phyloP scores from a whole-genome alignment of 1,140 invertebrate species.

The Cotesia typhae region DNA sequence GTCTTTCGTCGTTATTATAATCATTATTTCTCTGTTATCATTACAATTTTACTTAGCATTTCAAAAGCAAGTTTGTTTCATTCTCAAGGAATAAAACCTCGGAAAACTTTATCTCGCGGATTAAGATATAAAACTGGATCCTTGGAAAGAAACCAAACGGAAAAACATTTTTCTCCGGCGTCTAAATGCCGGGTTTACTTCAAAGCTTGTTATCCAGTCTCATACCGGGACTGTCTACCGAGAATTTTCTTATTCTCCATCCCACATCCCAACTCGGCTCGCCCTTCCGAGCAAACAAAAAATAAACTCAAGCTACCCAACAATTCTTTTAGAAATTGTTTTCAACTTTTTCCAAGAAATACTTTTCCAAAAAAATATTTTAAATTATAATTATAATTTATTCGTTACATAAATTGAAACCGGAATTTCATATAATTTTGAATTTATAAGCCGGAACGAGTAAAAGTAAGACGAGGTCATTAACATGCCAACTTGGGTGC shows the following conservation, averaged over 20 bases:
- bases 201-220: slow-evolving; percentile 51
- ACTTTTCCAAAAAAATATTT: too few relatives aligned
- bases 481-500: slow-evolving; percentile 43
- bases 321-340: neutral
- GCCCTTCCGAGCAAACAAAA: slow-evolving; percentile 32
- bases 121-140: slow-evolving; percentile 44
- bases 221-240: slow-evolving; percentile 39
- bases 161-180: slow-evolving; percentile 52
- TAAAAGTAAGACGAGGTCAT: slow-evolving; percentile 31
- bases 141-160: slow-evolving; percentile 42
- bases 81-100: slow-evolving; percentile 43
- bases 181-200: slow-evolving; percentile 52
- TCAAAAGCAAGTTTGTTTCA: slow-evolving; percentile 37
- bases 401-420: too few relatives aligned
- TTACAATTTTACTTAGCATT: slow-evolving; percentile 47
- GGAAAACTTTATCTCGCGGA: slow-evolving; percentile 51
- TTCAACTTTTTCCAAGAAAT: too few relatives aligned
- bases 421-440: too few relatives aligned
- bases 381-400: too few relatives aligned
- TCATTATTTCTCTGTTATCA: neutral
- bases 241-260: slow-evolving; percentile 23
- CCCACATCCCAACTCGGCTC: neutral
- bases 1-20: too few relatives aligned
- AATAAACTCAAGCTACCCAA: slow-evolving; percentile 6
- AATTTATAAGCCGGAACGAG: slow-evolving; percentile 11